These are phyloP conservation scores for Thunnus thynnus DNA, from an alignment of 2,113 vertebrate genomes.

Conservation along the genomic window DNA sequence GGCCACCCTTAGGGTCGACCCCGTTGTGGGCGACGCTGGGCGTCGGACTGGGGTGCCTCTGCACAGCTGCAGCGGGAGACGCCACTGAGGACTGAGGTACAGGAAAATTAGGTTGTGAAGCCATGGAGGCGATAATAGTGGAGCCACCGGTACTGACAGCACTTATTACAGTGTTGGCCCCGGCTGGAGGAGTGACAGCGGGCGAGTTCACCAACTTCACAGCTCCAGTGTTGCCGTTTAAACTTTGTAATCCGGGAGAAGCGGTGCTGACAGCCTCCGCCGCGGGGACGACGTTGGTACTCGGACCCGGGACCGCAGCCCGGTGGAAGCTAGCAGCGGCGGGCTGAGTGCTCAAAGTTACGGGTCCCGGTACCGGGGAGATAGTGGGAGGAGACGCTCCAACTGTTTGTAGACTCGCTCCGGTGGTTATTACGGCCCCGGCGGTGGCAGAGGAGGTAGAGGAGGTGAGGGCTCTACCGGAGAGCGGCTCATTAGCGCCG, in stretches of 20 bases:
- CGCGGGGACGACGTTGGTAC: constrained; percentile 19
- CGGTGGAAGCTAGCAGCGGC: constrained; percentile 69
- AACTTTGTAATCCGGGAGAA: constrained; percentile 72
- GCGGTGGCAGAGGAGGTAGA: constrained; percentile 68
- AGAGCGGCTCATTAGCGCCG: constrained; percentile 65
- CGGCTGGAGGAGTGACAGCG: constrained; percentile 29
- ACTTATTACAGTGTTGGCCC: constrained; percentile 52
- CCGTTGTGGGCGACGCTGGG: constrained; percentile 83
- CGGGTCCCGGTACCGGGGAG: constrained; percentile 74
- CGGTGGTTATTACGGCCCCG: constrained; percentile 69
- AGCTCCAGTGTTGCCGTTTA: constrained; percentile 79
- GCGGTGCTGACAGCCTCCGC: constrained; percentile 50
- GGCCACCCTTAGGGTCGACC: constrained; percentile 73
- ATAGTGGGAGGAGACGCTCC: constrained; percentile 62
- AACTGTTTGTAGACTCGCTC: constrained; percentile 72
- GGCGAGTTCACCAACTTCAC: constrained; percentile 73
- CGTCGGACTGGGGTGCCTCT: constrained; percentile 78
- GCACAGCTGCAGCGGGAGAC: constrained; percentile 72
- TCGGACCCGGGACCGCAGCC: constrained; percentile 68
- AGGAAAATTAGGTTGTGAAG: constrained; percentile 58
- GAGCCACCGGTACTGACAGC: constrained; percentile 55
- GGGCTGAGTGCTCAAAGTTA: constrained; percentile 75
- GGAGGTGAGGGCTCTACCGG: constrained; percentile 61
- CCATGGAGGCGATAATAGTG: constrained; percentile 54
- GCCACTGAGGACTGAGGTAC: constrained; percentile 64